A percentile compares a stretch with the other conserved stretches of the same genome.
phyloP scores from a whole-genome alignment of 2,888 invertebrate genomes.

The Mythimna impura region DNA sequence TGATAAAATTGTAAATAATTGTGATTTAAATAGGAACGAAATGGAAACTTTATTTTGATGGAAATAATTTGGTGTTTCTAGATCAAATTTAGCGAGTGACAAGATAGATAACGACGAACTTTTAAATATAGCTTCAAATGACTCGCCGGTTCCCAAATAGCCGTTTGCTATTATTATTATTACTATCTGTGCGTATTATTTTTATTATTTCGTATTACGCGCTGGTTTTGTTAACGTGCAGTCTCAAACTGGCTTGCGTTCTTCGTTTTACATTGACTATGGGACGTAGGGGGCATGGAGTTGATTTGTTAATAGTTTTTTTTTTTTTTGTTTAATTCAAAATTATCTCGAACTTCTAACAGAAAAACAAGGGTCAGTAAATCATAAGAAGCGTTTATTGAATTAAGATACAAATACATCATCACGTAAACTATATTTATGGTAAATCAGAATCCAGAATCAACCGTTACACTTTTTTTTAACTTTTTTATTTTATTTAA shows the following conservation, averaged over 20 bases:
- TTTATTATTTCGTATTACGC: slow-evolving; percentile 60
- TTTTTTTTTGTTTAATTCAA: not conserved
- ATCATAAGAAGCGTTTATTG: no score
- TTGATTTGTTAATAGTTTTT: slow-evolving; percentile 7
- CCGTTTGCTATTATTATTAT: slow-evolving; percentile 30
- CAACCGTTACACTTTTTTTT: no score
- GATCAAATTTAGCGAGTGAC: not conserved
- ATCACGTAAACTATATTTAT: no score
- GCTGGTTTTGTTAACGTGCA: slow-evolving; percentile 78
- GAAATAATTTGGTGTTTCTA: no score
- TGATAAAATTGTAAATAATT: not conserved
- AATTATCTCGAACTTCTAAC: no score
- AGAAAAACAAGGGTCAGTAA: no score
- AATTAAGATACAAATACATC: no score
- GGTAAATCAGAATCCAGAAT: no score
- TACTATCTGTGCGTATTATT: slow-evolving; percentile 46
- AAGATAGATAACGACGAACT: not conserved
- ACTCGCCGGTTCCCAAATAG: slow-evolving; percentile 14
- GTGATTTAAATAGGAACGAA: no score
- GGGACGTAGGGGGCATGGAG: slow-evolving; percentile 62
- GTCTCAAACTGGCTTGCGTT: slow-evolving; percentile 80
- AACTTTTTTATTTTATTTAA: no score
- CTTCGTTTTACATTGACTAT: slow-evolving; percentile 75
- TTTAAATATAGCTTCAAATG: not conserved
- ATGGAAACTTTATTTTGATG: no score